phyloP scores from a whole-genome alignment of 1,140 invertebrate genomes.

The Drosophila takahashii region DNA sequence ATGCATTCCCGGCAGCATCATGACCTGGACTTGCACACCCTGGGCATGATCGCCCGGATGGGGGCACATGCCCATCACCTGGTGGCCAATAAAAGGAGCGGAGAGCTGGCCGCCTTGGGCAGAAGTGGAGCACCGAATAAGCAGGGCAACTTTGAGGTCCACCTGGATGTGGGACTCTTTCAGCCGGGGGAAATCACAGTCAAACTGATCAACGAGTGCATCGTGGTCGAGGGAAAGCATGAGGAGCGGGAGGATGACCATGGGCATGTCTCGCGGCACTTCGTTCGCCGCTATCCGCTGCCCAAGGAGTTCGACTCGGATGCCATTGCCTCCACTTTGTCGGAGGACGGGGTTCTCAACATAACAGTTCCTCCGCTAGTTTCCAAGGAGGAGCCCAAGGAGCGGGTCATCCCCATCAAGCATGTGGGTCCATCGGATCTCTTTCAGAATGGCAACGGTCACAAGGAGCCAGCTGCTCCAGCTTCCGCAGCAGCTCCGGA shows the following conservation, averaged over 20 bases:
- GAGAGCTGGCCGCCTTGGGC: constrained; percentile 36
- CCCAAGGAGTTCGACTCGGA: constrained; percentile 88
- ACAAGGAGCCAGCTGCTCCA: constrained; percentile 73
- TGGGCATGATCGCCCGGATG: constrained; percentile 74
- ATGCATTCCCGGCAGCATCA: constrained; percentile 68
- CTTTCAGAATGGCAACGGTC: constrained; percentile 54
- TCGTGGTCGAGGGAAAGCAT: constrained; percentile 90
- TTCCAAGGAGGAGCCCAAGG: constrained; percentile 73
- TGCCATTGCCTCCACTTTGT: constrained; percentile 86
- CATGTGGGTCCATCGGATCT: constrained; percentile 83
- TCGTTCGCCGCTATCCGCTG: constrained; percentile 88
- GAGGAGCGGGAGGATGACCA: constrained; percentile 88
- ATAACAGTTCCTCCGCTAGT: constrained; percentile 86
- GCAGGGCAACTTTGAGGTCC: constrained; percentile 85
- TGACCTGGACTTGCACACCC: constrained; percentile 69
- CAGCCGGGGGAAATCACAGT: constrained; percentile 91
- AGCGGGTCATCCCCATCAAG: constrained; percentile 84
- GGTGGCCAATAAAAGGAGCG: constrained; percentile 59
- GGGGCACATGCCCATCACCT: constrained; percentile 74
- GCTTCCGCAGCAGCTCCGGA: constrained; percentile 20
- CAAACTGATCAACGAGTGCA: constrained; percentile 89
- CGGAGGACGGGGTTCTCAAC: constrained; percentile 88
- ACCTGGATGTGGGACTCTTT: constrained; percentile 89
- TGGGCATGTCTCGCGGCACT: constrained; percentile 88
- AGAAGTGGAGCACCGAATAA: constrained; percentile 60